Evolutionary conservation across 1,140 invertebrate species (phyloP), one percentile per base, ranked within the genome.

Genomic region (Gryon sp.): DNA sequence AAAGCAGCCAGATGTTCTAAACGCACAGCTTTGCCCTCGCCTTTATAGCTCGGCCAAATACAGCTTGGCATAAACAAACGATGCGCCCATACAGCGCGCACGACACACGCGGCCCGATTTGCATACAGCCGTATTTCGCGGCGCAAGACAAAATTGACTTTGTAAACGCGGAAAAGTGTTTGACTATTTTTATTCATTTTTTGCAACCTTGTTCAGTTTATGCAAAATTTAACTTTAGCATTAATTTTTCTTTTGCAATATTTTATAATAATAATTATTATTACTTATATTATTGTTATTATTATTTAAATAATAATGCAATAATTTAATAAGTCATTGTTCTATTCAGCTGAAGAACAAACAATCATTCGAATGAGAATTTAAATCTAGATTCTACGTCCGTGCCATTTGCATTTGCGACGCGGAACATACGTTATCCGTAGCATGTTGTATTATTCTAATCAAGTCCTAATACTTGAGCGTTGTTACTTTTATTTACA

Each of bases 361-460:
- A 55, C 5, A 36, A 57, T 11, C n/a, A n/a, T 38, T 38, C 48
- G 38, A 55, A 66, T 66, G 38, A 20, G 40, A 59, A 41, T 69
- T 59, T 19, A 19, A 70, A 46, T 52, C 81, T 75, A 41, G 30
- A 14, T 40, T 9, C 41, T 12, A 69, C 22, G 60, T 1, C 30
- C 34, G 55, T 26, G 60, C 18, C 52, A 82, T 83, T 80, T 84
- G 80, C 81, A 84, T 85, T 80, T 75, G 72, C 75, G 45, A 78
- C 16, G 66, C 60, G 57, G 70, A 82, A 68, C 80, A 78, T 40
- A 80, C 78, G 78, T 83, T 83, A 83, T 80, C 73, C 80, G 63
- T 81, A 55, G 59, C 83, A 59, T 83, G 82, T 85, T 83, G 78
- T 77, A 84, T 85, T 86, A 86, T 86, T 86, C 83, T 86, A 86